Evolutionary conservation across 2,888 invertebrate species (phyloP), one percentile per base, ranked within the genome.

Genomic region (Acronicta leporina): DNA sequence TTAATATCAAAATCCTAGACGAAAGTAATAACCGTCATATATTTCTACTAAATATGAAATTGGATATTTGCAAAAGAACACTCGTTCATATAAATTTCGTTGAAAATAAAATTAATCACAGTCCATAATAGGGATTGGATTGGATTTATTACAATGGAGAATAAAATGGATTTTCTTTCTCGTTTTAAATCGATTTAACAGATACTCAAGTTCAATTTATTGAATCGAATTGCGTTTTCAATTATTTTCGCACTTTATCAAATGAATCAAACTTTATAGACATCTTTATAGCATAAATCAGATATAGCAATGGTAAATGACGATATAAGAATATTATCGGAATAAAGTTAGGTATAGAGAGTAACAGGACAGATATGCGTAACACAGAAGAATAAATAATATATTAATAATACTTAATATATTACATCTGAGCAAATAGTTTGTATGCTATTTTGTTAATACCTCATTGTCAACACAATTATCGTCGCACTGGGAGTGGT

Each of bases 91-190:
- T 35, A 41, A 58, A 45, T 50, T 51, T 51, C 41, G 33, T 41
- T 52, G 33, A 30, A 54, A 55, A 57, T 54, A 46, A 54, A 54
- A 52, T 64, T 20, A 72, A 45, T 72, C 44, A 15, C 33, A 35
- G 16, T 41, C 27, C 11, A 16, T 35, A 16, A 41, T n/a, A 30
- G 13, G 41, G 56, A 48, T 63, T 25, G 41, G 7, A 61, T 56
- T 67, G 33, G 49, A 71, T 63, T 61, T 62, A 52, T 57, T 54
- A 56, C 16, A 50, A 55, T 38, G 3, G 20, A 60, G 20, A 59
- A 45, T 35, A 16, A 60, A 66, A 16, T 46, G n/a, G 9, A 59
- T 59, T 45, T 45, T 41, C 44, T 51, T 63, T 42, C 8, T 20
- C 43, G 46, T 46, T 53, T 46, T 14, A 60, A 56, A 45, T 55